Evolutionary conservation across 2,888 invertebrate genomes (phyloP).

Genomic region (Drosophila paracracens): DNA sequence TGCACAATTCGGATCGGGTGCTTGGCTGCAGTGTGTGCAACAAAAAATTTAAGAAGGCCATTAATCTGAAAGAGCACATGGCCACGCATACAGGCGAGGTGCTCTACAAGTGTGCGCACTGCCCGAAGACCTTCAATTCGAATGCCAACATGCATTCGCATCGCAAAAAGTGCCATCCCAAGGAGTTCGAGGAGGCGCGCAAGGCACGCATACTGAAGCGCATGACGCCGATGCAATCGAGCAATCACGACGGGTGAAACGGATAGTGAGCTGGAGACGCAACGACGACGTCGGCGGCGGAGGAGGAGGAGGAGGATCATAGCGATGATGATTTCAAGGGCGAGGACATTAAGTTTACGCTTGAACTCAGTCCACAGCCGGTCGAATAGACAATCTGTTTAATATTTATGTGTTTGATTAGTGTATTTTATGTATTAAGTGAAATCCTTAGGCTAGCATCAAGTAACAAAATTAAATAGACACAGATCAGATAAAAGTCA

Average conservation of each 20-base stretch:
- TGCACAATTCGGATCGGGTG: slow-evolving; percentile 80
- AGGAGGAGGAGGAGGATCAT: slow-evolving; percentile 8
- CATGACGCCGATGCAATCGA: slow-evolving; percentile 33
- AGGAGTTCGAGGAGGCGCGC: slow-evolving; percentile 81
- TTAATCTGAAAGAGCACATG: slow-evolving; percentile 84
- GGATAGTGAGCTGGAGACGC: slow-evolving; percentile 48
- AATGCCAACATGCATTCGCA: slow-evolving; percentile 85
- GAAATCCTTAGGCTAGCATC: slow-evolving; percentile 58
- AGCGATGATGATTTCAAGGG: slow-evolving; percentile 52
- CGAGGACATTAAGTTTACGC: slow-evolving; percentile 65
- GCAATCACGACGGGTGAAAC: slow-evolving; percentile 43
- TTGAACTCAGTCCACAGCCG: slow-evolving; percentile 50
- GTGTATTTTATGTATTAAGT: slow-evolving; percentile 21
- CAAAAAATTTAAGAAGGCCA: slow-evolving; percentile 83
- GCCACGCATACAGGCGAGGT: slow-evolving; percentile 84
- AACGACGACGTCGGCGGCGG: slow-evolving; percentile 39
- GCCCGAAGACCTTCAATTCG: slow-evolving; percentile 84
- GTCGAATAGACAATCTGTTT: slow-evolving; percentile 32
- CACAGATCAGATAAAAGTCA: slow-evolving; percentile 16
- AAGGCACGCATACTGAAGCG: slow-evolving; percentile 65
- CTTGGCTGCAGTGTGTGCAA: slow-evolving; percentile 83
- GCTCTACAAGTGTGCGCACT: slow-evolving; percentile 84
- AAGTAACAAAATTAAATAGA: slow-evolving; percentile 36
- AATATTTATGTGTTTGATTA: slow-evolving; percentile 16
- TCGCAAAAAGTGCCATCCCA: slow-evolving; percentile 83